These are phyloP conservation scores for Archilochus colubris DNA, from an alignment of 2,113 vertebrate genomes.

Conservation along the genomic window DNA sequence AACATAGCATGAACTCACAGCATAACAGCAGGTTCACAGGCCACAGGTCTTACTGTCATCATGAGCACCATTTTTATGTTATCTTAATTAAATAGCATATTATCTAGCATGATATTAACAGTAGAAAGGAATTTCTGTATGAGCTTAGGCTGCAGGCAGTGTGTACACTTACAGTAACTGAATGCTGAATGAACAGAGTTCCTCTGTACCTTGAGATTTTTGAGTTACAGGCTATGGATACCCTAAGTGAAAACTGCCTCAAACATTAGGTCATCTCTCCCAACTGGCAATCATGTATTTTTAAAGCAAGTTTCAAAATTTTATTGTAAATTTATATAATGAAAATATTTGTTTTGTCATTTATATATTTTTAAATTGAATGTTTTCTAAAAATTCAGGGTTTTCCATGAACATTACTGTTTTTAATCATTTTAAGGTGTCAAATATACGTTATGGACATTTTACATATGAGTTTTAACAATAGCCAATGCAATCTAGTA, in stretches of 20 bases:
- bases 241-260: background rate
- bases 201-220: background rate
- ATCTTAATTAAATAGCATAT: background rate
- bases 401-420: background rate
- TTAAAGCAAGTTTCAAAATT: background rate
- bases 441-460: rapidly evolving
- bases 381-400: rapidly evolving
- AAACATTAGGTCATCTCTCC: background rate
- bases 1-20: background rate
- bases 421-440: background rate
- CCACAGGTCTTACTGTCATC: background rate
- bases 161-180: background rate
- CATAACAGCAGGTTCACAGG: background rate
- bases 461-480: background rate
- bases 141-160: background rate
- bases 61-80: background rate
- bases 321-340: background rate
- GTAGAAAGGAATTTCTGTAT: background rate
- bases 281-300: background rate
- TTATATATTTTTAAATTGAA: background rate
- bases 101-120: background rate
- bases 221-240: background rate
- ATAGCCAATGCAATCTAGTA: background rate
- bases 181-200: background rate
- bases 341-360: background rate